Conservation (phyloP, 2,888 invertebrate genomes). For the Drosophila cyrtoloma region DNA sequence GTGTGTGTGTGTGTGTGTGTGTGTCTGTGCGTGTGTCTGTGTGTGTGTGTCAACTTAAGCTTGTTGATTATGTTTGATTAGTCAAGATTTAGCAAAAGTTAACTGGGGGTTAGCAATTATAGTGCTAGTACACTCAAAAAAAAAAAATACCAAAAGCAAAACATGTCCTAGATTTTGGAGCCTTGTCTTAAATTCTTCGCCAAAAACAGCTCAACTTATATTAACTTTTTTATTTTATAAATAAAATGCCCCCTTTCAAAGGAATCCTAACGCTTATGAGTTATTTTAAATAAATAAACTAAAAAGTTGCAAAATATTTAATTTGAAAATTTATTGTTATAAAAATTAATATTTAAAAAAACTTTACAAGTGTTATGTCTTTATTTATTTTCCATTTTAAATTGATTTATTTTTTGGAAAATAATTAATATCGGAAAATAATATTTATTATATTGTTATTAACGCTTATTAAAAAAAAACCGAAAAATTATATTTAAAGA, state of each 20-base stretch:
- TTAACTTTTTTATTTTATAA: background rate
- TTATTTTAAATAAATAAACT: background rate
- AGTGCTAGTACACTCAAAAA: slow-evolving; percentile 2
- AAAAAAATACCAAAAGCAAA: background rate
- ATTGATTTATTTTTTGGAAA: background rate
- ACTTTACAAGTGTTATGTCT: background rate
- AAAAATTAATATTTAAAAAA: too few relatives aligned
- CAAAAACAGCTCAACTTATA: background rate
- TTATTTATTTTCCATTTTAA: background rate
- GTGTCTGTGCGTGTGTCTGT: slow-evolving; percentile 28
- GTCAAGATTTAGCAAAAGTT: slow-evolving; percentile 65
- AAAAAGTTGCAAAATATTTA: background rate
- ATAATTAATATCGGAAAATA: background rate
- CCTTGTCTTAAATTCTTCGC: background rate
- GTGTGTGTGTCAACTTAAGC: slow-evolving; percentile 61
- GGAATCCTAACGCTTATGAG: background rate
- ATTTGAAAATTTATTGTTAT: background rate
- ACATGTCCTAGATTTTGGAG: background rate
- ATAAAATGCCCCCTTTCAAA: background rate
- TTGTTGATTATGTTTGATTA: slow-evolving; percentile 77
- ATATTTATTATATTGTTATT: background rate
- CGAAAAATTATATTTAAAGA: background rate
- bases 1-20: slow-evolving; percentile 33
- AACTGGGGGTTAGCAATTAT: slow-evolving; percentile 22
- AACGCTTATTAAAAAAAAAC: background rate